These are phyloP conservation scores for Sylvietta virens DNA, from an alignment of 2,113 vertebrate species.

Conservation along the genomic window DNA sequence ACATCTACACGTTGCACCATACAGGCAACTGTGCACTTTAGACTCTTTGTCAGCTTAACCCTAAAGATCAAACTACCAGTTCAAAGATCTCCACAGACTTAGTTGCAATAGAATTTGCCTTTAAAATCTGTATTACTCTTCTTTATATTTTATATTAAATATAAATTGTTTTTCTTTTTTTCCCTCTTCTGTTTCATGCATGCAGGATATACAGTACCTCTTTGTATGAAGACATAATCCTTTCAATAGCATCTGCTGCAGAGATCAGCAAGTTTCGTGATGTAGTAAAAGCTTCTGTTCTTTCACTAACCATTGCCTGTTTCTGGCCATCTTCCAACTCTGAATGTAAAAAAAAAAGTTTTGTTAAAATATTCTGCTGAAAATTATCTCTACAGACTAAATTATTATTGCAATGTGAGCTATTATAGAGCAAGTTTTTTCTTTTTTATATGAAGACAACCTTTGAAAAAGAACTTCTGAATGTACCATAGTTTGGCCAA, in stretches of 20 bases:
- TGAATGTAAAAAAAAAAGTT: slow-evolving; percentile 51
- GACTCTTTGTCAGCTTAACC: background rate
- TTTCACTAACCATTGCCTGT: slow-evolving; percentile 92
- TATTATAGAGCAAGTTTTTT: background rate
- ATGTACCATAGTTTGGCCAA: background rate
- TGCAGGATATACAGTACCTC: slow-evolving; percentile 78
- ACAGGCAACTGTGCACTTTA: background rate
- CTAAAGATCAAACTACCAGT: background rate
- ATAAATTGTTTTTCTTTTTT: background rate
- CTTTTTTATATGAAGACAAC: background rate
- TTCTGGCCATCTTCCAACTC: slow-evolving; percentile 88
- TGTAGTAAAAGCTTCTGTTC: slow-evolving; percentile 96
- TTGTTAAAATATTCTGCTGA: background rate
- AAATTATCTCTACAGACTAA: background rate
- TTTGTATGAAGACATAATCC: slow-evolving; percentile 99
- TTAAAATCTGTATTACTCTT: background rate
- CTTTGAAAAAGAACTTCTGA: background rate
- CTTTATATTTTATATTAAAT: background rate
- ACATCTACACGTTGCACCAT: background rate
- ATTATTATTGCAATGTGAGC: background rate
- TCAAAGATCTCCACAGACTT: background rate
- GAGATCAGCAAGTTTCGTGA: slow-evolving; percentile 94
- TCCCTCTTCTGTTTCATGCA: background rate
- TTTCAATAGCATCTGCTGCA: slow-evolving; percentile 94
- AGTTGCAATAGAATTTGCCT: background rate